Percentiles rank a stretch among this genome's conserved stretches.
Evolutionary conservation across 2,888 invertebrate species (phyloP).

Genomic region (Nebria brevicollis): DNA sequence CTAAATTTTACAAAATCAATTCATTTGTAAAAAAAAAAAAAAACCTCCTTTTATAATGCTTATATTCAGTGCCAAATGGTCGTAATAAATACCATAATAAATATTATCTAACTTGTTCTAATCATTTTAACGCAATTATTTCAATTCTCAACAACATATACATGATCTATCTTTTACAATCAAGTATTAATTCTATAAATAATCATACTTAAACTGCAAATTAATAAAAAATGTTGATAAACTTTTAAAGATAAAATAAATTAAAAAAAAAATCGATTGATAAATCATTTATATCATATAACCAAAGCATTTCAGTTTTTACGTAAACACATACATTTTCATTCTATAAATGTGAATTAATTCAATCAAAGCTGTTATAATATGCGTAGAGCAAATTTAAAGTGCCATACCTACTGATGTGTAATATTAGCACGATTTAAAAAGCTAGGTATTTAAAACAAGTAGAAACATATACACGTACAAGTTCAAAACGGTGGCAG

Average conservation of each 20-base stretch:
- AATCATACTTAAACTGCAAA: background rate
- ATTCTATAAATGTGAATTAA: conserved; percentile 1
- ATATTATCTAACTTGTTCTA: background rate
- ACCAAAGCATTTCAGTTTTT: background rate
- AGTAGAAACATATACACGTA: background rate
- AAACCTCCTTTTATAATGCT: conserved; percentile 2
- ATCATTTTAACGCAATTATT: background rate
- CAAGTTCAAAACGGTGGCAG: background rate
- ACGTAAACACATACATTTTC: background rate
- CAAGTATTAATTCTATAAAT: background rate
- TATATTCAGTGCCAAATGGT: conserved; percentile 3
- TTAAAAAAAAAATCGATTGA: background rate
- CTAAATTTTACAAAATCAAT: background rate
- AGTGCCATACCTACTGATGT: background rate
- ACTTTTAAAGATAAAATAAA: background rate
- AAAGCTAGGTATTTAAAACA: background rate
- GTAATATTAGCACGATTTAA: background rate
- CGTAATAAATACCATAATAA: background rate
- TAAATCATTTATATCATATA: background rate
- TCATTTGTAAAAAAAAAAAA: conserved; percentile 3
- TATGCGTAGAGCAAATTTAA: background rate
- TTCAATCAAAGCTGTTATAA: background rate
- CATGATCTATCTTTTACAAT: background rate
- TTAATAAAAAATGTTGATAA: background rate
- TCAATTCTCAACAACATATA: too few relatives aligned